These are phyloP conservation scores for Ostrea denselamellosa DNA, from an alignment of 1,140 invertebrate genomes.

Conservation along the genomic window DNA sequence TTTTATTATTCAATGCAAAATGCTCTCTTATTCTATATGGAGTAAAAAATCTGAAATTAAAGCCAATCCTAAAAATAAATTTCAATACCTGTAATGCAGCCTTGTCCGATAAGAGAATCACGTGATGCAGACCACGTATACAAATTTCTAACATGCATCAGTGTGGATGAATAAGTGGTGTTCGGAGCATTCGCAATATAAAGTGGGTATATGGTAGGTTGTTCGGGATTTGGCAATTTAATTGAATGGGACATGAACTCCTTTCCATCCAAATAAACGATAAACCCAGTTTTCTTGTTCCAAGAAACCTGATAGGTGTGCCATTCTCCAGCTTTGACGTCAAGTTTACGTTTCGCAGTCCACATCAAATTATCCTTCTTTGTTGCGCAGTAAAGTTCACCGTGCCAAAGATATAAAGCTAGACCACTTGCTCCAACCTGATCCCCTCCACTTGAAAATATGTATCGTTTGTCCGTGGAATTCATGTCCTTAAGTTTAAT, in stretches of 20 bases:
- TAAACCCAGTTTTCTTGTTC: constrained; percentile 52
- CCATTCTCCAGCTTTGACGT: constrained; percentile 46
- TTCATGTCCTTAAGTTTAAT: constrained; percentile 49
- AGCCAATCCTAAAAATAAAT: too few species aligned
- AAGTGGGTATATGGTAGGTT: constrained; percentile 37
- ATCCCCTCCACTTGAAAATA: constrained; percentile 54
- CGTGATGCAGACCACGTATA: constrained; percentile 55
- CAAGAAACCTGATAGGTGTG: constrained; percentile 54
- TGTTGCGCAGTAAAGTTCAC: constrained; percentile 51
- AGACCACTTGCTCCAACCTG: constrained; percentile 47
- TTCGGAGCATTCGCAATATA: constrained; percentile 45
- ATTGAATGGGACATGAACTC: constrained; percentile 49
- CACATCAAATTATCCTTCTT: constrained; percentile 52
- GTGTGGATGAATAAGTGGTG: constrained; percentile 12
- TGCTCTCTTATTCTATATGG: neutral
- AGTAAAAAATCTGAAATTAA: neutral
- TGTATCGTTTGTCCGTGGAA: constrained; percentile 52
- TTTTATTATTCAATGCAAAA: neutral
- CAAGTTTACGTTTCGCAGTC: constrained; percentile 50
- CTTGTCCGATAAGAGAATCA: constrained; percentile 48
- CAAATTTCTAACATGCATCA: constrained; percentile 51
- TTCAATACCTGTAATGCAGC: constrained; percentile 45
- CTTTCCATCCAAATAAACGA: constrained; percentile 53
- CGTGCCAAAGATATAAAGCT: constrained; percentile 50
- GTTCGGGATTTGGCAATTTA: constrained; percentile 44